Evolutionary conservation across 2,797 vertebrate genomes (phyloP).

Genomic region (Enteromius unitaeniatus): DNA sequence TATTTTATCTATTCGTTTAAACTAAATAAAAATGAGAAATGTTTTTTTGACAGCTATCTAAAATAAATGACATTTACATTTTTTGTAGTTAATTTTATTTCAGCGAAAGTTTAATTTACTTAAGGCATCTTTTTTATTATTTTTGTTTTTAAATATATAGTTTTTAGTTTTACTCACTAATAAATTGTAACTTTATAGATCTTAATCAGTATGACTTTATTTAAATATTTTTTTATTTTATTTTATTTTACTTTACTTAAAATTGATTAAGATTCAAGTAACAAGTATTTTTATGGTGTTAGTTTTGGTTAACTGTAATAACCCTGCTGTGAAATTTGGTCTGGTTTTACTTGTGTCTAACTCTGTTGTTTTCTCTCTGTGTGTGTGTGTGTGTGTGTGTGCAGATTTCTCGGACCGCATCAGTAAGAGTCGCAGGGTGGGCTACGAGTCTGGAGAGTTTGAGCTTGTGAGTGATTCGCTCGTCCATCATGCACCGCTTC

Average conservation of each 20-base stretch:
- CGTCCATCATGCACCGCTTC: no score
- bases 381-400: slow-evolving; percentile 20
- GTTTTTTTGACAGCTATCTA: not conserved
- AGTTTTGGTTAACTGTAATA: not conserved
- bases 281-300: not conserved
- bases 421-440: slow-evolving; percentile 87
- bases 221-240: not conserved
- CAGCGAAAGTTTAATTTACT: not conserved
- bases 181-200: not conserved
- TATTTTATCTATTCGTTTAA: not conserved
- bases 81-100: not conserved
- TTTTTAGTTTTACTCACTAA: not conserved
- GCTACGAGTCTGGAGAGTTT: slow-evolving; percentile 93
- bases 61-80: not conserved
- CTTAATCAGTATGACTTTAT: not conserved
- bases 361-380: not conserved
- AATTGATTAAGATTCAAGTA: not conserved
- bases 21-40: not conserved
- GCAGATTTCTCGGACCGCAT: slow-evolving; percentile 96
- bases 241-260: not conserved
- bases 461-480: slow-evolving; percentile 86
- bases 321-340: not conserved
- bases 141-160: not conserved
- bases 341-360: not conserved
- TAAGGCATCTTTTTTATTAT: not conserved